Conservation (phyloP, 2,888 invertebrate species). For the Cheiracanthium punctorium region DNA sequence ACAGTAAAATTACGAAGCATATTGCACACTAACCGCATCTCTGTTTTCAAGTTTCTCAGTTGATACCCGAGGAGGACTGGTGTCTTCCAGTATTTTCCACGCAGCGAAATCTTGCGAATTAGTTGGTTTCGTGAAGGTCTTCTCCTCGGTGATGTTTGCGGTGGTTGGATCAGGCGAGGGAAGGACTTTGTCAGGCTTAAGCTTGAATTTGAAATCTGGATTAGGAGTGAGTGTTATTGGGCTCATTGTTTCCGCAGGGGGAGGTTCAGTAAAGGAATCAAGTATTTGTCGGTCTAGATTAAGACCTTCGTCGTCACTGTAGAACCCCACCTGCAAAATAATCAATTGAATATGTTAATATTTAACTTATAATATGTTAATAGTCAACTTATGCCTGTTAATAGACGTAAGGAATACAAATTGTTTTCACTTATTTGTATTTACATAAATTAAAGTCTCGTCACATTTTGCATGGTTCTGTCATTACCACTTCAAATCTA, state of each 20-base stretch:
- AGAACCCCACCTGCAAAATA: constrained; percentile 66
- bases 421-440: too few species aligned
- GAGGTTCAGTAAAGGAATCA: neutral
- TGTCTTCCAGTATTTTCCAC: constrained; percentile 51
- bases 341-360: too few species aligned
- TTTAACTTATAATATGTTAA: too few species aligned
- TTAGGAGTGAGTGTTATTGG: neutral
- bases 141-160: neutral
- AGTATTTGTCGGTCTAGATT: constrained; percentile 45
- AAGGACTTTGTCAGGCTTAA: neutral
- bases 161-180: neutral
- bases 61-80: neutral
- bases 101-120: neutral
- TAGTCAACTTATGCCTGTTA: too few species aligned
- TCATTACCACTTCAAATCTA: too few species aligned
- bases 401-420: too few species aligned
- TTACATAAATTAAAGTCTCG: too few species aligned
- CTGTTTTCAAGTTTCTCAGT: neutral
- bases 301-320: constrained; percentile 67
- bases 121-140: neutral
- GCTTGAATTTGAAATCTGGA: neutral
- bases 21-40: too few species aligned
- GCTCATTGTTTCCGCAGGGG: neutral
- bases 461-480: too few species aligned
- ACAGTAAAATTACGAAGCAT: too few species aligned